phyloP scores from a whole-genome alignment of 2,113 vertebrate genomes.

The Bagarius yarrelli region DNA sequence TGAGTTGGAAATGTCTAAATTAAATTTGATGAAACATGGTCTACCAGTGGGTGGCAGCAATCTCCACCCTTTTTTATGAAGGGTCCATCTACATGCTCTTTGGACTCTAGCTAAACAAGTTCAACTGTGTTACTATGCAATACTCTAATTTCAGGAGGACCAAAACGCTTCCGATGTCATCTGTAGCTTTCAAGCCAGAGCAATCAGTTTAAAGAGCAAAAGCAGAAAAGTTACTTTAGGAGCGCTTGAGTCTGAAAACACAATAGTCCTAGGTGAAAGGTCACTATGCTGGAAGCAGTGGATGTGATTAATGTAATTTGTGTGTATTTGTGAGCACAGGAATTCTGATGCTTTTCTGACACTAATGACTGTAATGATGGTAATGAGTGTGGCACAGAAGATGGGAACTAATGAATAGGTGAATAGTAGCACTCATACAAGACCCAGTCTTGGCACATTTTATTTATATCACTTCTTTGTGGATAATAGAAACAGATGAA shows the following conservation, averaged over 20 bases:
- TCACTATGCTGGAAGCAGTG: neutral
- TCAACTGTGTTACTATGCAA: conserved; percentile 39
- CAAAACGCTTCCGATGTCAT: conserved; percentile 1
- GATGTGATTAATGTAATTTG: neutral
- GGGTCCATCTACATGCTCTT: neutral
- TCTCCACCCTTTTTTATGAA: conserved; percentile 63
- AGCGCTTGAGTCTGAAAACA: conserved; percentile 17
- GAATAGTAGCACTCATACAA: conserved; percentile 18
- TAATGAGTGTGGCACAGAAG: conserved; percentile 30
- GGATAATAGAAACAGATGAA: neutral
- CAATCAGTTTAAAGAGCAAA: conserved; percentile 27
- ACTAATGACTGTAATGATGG: conserved; percentile 10
- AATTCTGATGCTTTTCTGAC: neutral
- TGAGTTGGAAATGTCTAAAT: neutral
- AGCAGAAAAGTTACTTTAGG: conserved; percentile 7
- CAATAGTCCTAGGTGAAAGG: conserved; percentile 5
- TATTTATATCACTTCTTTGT: conserved; percentile 8
- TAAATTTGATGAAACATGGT: neutral
- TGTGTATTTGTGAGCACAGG: neutral
- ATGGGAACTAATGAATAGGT: conserved; percentile 28
- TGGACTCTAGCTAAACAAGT: conserved; percentile 18
- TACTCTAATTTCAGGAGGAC: conserved; percentile 38
- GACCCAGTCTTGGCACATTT: conserved; percentile 18
- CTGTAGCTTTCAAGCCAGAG: conserved; percentile 32
- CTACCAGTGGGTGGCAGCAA: conserved; percentile 81